phyloP scores from a whole-genome alignment of 2,113 vertebrate genomes.

The Peromyscus californicus region DNA sequence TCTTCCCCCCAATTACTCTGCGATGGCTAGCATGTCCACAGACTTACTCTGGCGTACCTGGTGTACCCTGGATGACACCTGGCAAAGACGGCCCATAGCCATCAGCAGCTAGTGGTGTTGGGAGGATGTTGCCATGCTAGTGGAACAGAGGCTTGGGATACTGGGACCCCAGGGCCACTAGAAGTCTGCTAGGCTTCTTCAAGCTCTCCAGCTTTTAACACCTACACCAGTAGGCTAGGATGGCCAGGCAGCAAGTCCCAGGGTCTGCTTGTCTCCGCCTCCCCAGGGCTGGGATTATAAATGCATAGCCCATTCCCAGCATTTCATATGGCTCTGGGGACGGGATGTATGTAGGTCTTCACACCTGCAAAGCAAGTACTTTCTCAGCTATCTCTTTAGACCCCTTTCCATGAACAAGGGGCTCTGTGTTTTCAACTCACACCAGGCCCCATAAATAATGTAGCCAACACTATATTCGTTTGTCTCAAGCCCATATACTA shows the following conservation, averaged over 20 bases:
- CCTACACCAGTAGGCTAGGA: background rate
- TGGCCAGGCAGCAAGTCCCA: background rate
- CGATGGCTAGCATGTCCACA: background rate
- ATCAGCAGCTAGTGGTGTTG: background rate
- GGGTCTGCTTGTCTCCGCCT: background rate
- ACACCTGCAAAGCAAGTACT: background rate
- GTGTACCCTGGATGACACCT: background rate
- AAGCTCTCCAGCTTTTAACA: background rate
- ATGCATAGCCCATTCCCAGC: background rate
- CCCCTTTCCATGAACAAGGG: background rate
- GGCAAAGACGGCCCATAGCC: background rate
- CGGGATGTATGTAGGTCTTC: background rate
- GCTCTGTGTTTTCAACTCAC: background rate
- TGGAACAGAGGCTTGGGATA: background rate
- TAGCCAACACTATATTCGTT: too few relatives aligned
- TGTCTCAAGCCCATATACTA: background rate
- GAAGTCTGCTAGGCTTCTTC: background rate
- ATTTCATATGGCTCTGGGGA: background rate
- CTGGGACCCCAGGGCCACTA: background rate
- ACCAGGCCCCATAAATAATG: background rate
- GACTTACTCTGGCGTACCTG: background rate
- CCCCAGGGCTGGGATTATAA: background rate
- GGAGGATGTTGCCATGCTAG: too few relatives aligned
- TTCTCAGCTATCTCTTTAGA: background rate
- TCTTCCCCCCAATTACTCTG: background rate